A percentile compares a stretch with the other conserved stretches of the same genome.
phyloP scores from a whole-genome alignment of 2,797 vertebrate genomes.

The Poecilia picta region DNA sequence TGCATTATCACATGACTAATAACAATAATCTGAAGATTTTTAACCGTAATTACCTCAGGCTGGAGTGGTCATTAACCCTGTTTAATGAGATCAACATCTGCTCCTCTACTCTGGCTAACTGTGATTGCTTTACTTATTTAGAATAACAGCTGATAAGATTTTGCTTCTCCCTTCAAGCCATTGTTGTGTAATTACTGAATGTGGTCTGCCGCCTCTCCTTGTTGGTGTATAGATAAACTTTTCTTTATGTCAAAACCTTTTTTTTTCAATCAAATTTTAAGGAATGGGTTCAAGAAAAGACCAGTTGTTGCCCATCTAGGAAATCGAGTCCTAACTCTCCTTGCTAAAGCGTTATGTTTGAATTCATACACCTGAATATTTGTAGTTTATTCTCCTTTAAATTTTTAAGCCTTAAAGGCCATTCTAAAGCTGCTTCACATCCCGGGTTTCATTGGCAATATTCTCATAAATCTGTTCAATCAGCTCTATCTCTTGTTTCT shows the following conservation, averaged over 20 bases:
- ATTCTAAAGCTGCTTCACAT: neutral
- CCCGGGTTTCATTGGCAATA: neutral
- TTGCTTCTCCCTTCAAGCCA: neutral
- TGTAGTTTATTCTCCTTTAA: neutral
- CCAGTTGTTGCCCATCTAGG: neutral
- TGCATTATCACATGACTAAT: slow-evolving; percentile 10
- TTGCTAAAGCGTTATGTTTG: neutral
- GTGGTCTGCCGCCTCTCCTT: neutral
- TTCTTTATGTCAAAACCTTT: neutral
- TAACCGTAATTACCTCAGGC: slow-evolving; percentile 12
- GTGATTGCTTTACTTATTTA: neutral
- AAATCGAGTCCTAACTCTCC: neutral
- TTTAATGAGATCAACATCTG: slow-evolving; percentile 8
- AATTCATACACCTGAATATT: neutral
- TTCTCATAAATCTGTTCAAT: neutral
- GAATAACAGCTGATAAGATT: neutral
- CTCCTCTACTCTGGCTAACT: neutral
- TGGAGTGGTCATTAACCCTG: slow-evolving; percentile 12
- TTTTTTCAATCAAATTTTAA: neutral
- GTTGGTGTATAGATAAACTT: neutral
- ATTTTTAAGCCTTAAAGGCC: neutral
- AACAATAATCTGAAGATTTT: neutral
- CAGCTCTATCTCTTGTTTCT: neutral
- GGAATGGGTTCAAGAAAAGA: neutral
- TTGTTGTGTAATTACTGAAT: neutral